These are phyloP conservation scores for Microcebus ravelobensis DNA, from an alignment of 2,113 vertebrate genomes.

Conservation along the genomic window DNA sequence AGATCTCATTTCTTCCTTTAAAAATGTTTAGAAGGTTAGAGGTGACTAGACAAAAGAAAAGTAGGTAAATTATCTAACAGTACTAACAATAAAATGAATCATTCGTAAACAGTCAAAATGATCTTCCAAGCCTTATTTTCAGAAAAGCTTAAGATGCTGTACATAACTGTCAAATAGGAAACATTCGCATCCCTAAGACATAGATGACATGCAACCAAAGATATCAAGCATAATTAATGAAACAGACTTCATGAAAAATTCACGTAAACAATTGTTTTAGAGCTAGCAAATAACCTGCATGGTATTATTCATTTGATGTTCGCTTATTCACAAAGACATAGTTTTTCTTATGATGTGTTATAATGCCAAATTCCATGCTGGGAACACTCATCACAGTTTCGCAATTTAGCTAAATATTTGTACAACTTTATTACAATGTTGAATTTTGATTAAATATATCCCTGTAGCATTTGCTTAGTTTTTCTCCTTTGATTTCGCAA, in stretches of 20 bases:
- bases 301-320: constrained; percentile 4
- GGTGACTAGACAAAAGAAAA: neutral
- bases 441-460: constrained; percentile 44
- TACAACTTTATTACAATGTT: constrained; percentile 50
- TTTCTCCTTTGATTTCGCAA: constrained; percentile 38
- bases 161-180: constrained; percentile 1
- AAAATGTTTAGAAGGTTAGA: constrained; percentile 16
- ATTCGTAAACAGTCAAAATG: constrained; percentile 15
- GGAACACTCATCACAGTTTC: neutral
- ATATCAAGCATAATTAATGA: constrained; percentile 50
- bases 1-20: neutral
- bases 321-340: constrained; percentile 34
- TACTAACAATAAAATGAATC: constrained; percentile 26
- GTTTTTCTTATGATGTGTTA: constrained; percentile 17
- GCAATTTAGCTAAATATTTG: constrained; percentile 58
- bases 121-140: constrained; percentile 17
- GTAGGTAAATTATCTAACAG: neutral
- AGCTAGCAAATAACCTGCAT: neutral
- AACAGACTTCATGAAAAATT: constrained; percentile 61
- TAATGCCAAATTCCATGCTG: neutral
- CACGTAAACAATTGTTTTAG: constrained; percentile 49
- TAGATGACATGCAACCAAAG: constrained; percentile 4
- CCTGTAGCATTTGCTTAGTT: neutral
- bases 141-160: neutral
- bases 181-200: neutral